Evolutionary conservation across 2,888 invertebrate species (phyloP).

Genomic region (Eupsilia transversa): DNA sequence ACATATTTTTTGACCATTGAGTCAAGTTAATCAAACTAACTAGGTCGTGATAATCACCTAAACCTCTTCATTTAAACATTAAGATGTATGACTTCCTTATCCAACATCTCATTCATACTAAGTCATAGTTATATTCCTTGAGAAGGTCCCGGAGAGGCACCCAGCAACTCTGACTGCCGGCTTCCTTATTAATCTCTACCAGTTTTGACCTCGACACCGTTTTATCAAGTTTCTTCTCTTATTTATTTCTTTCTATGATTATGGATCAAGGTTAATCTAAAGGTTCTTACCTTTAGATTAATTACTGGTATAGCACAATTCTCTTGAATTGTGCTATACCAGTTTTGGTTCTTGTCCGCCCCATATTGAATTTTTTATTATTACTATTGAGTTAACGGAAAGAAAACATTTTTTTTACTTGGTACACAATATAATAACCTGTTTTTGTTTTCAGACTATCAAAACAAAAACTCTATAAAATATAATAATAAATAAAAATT

Average conservation of each 20-base stretch:
- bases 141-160: conserved; percentile 5
- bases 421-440: background rate
- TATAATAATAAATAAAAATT: background rate
- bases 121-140: conserved; percentile 2
- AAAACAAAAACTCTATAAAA: background rate
- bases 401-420: background rate
- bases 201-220: conserved; percentile 11
- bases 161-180: conserved; percentile 5
- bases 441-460: background rate
- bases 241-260: background rate
- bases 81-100: conserved; percentile 9
- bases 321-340: no score
- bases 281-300: no score
- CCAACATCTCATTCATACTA: conserved; percentile 30
- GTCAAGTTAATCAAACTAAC: background rate
- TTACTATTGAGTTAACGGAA: background rate
- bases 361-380: background rate
- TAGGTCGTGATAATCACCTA: background rate
- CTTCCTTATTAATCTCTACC: conserved; percentile 31
- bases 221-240: background rate
- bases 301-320: no score
- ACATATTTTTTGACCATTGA: background rate
- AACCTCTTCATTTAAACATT: background rate
- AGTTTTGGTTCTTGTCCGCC: no score
- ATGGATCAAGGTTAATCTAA: background rate